Conservation (phyloP, 2,888 invertebrate species). For the Drosophila quinaria region DNA sequence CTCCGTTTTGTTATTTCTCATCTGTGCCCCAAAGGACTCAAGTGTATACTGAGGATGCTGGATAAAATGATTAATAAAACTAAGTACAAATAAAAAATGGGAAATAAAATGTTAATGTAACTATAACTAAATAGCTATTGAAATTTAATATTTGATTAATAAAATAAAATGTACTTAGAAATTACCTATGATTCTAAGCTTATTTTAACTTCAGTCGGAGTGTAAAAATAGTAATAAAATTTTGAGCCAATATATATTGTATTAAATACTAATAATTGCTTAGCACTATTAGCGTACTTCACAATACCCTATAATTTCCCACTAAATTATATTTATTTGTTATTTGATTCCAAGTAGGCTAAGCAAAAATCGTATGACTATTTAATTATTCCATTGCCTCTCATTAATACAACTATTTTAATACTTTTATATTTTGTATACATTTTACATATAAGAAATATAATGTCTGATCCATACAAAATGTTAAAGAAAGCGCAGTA, state of each 20-base stretch:
- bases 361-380: background rate
- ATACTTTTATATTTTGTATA: conserved; percentile 2
- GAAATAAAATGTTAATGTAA: too few species aligned
- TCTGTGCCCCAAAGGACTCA: conserved; percentile 41
- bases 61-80: conserved; percentile 30
- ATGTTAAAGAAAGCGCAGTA: conserved; percentile 25
- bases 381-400: background rate
- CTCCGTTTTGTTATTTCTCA: conserved; percentile 57
- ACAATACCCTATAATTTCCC: background rate
- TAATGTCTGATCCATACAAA: background rate
- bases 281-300: background rate
- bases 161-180: too few species aligned
- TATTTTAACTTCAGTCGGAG: background rate
- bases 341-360: background rate
- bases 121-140: too few species aligned
- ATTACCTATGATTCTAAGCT: background rate
- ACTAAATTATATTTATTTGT: background rate
- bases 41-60: conserved; percentile 39
- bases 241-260: too few species aligned
- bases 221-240: too few species aligned
- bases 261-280: too few species aligned
- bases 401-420: background rate
- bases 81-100: background rate
- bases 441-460: background rate
- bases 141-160: too few species aligned